These are phyloP conservation scores for Iselma pallidipennis DNA, from an alignment of 2,888 invertebrate species.

Conservation along the genomic window DNA sequence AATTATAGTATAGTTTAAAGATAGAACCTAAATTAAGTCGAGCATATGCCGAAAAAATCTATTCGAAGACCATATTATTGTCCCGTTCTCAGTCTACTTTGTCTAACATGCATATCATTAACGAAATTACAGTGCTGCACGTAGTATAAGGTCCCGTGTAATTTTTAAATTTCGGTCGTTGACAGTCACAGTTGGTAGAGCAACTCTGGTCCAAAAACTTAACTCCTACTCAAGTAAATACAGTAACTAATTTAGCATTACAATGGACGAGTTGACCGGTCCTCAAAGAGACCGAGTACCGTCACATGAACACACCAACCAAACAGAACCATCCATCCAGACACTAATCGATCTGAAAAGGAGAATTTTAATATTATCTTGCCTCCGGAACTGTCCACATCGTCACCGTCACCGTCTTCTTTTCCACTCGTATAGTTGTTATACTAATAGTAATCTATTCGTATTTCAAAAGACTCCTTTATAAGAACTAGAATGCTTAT, in stretches of 20 bases:
- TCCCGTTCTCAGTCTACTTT: constrained; percentile 42
- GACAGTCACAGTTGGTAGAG: constrained; percentile 47
- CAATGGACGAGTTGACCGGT: constrained; percentile 33
- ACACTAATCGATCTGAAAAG: constrained; percentile 50
- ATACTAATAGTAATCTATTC: background rate
- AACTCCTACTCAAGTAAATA: constrained; percentile 31
- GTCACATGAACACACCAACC: constrained; percentile 23
- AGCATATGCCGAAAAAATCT: constrained; percentile 42
- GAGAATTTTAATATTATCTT: constrained; percentile 45
- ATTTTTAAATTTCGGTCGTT: constrained; percentile 49
- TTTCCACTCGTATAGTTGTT: background rate
- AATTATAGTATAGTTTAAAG: constrained; percentile 34
- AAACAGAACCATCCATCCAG: constrained; percentile 42
- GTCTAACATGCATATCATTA: constrained; percentile 48
- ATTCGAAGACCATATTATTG: constrained; percentile 36
- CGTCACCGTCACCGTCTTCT: too few relatives aligned
- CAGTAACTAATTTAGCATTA: constrained; percentile 32
- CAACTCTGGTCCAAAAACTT: constrained; percentile 18
- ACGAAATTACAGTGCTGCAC: constrained; percentile 41
- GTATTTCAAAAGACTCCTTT: background rate
- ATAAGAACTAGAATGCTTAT: constrained; percentile 38
- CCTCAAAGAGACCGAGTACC: constrained; percentile 28
- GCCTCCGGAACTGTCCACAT: background rate
- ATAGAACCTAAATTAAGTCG: constrained; percentile 25
- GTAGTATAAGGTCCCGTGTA: constrained; percentile 31